Base-by-base conservation (phyloP, 2,888 invertebrate genomes). In the Cheilosia scutellata region DNA sequence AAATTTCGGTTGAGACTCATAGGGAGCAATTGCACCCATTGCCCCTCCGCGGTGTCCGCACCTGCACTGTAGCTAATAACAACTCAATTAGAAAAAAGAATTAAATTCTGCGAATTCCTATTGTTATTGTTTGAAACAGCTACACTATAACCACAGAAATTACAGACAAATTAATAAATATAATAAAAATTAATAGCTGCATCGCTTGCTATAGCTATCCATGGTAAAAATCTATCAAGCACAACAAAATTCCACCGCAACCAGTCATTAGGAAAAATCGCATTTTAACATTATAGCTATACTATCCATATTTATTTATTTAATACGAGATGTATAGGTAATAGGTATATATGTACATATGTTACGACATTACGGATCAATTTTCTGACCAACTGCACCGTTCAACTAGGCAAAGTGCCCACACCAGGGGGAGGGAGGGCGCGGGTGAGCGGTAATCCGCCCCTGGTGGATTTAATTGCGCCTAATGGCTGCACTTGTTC, bases 321-420 rank as follows among this genome's bases (percentile, higher is more conserved):
- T 77, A 86, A 82, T 82, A 66, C 60, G 58, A 37, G 51, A 66
- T n/a, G n/a, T n/a, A n/a, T n/a, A n/a, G n/a, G n/a, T n/a, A n/a
- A n/a, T n/a, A n/a, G 65, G 4, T 37, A 37, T 37, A 4, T 37
- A 37, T 11, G 11, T 11, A 37, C 11, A 82, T 68, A 70, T 40
- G 65, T 86, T 86, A 80, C 86, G 76, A 76, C 86, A 86, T 86
- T 72, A 82, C 57, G 62, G 82, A 86, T 86, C 80, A 76, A 86
- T 86, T 86, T 86, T 80, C 86, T 86, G 86, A 86, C 74, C 82
- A 86, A 82, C 76, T 86, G 72, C 86, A 82, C 76, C 79, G 70
- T 79, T 79, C 49, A 49, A 51, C 47, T 76, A 70, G 63, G 58
- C 51, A 44, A 44, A 60, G 29, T 31, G 31, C 57, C 66, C 49